These are phyloP conservation scores for Gastracanthus pulcherrimus DNA, from an alignment of 2,888 invertebrate species.

Conservation along the genomic window DNA sequence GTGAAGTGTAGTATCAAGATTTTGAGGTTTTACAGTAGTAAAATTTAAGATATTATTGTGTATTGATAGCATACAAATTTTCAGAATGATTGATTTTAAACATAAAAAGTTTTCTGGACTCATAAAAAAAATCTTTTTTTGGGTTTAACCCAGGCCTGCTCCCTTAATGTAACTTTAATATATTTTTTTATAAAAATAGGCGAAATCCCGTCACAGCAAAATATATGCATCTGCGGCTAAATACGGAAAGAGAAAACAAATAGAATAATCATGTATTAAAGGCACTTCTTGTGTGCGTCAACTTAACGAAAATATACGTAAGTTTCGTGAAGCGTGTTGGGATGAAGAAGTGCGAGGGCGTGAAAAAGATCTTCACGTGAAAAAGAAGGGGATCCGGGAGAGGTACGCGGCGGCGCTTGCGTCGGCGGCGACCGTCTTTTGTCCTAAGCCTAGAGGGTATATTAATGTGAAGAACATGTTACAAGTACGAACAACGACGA, in stretches of 20 bases:
- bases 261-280: constrained; percentile 74
- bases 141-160: no score
- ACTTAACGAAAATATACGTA: constrained; percentile 76
- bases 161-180: no score
- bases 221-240: neutral
- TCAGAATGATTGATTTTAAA: no score
- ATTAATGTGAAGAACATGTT: constrained; percentile 77
- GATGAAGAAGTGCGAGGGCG: constrained; percentile 55
- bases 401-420: neutral
- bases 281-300: constrained; percentile 71
- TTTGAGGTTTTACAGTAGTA: no score
- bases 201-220: neutral
- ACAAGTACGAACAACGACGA: constrained; percentile 65
- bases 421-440: constrained; percentile 71
- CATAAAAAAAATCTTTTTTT: no score
- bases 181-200: neutral
- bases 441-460: constrained; percentile 76
- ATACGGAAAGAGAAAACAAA: constrained; percentile 35
- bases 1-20: no score
- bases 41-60: no score
- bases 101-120: no score
- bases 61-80: no score
- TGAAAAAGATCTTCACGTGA: constrained; percentile 56
- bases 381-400: constrained; percentile 58
- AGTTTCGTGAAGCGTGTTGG: constrained; percentile 53